Conservation (phyloP, 2,888 invertebrate genomes). For the Drosophila flavopinicola region DNA sequence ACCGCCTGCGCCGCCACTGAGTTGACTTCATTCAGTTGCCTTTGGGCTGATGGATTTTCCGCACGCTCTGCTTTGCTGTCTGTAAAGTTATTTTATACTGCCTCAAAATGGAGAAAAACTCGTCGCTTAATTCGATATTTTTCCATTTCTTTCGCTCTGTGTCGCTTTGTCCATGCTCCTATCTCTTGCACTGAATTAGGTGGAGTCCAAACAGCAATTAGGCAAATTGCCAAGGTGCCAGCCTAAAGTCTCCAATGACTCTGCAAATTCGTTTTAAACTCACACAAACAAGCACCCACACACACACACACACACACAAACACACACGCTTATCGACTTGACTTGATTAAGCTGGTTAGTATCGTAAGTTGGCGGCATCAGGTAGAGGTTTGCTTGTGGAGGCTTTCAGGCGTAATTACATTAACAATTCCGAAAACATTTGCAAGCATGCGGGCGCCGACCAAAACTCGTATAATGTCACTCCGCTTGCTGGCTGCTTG, state of each 20-base stretch:
- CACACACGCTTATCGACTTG: conserved; percentile 46
- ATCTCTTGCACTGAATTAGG: neutral
- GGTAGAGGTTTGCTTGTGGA: neutral
- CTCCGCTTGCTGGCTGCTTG: conserved; percentile 64
- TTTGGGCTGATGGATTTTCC: conserved; percentile 69
- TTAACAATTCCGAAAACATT: conserved; percentile 75
- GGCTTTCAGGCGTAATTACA: conserved; percentile 74
- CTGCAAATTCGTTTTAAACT: conserved; percentile 53
- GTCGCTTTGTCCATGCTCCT: neutral
- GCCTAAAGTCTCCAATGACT: conserved; percentile 16
- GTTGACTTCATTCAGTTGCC: conserved; percentile 36
- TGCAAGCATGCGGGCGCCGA: conserved; percentile 20
- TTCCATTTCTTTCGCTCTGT: conserved; percentile 9
- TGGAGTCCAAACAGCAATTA: conserved; percentile 52
- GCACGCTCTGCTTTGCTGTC: conserved; percentile 52
- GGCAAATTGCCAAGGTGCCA: conserved; percentile 60
- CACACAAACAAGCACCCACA: conserved; percentile 12
- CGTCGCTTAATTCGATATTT: conserved; percentile 64
- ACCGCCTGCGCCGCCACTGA: conserved; percentile 13
- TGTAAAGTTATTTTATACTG: conserved; percentile 63
- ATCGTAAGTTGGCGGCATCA: conserved; percentile 12
- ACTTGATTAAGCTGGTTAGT: conserved; percentile 56
- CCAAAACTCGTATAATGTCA: conserved; percentile 65
- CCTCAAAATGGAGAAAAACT: conserved; percentile 57
- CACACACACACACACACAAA: neutral